A percentile compares a stretch with the other conserved stretches of the same genome.
Evolutionary conservation across 2,113 vertebrate species (phyloP).

Genomic region (Okapia johnstoni): DNA sequence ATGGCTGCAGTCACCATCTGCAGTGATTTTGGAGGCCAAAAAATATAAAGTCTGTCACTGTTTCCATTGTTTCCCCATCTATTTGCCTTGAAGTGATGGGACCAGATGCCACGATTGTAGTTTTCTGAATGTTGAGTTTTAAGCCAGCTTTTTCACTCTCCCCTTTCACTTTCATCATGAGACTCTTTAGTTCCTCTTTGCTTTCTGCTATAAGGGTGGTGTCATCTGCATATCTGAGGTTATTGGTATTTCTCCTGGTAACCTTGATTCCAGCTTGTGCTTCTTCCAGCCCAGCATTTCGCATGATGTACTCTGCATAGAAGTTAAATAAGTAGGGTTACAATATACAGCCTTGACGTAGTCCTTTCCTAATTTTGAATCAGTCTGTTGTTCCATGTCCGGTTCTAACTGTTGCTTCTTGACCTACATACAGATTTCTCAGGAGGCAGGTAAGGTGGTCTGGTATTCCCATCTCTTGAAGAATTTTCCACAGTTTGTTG

Average conservation of each 20-base stretch:
- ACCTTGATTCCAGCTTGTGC: neutral
- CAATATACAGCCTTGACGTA: neutral
- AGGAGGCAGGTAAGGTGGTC: neutral
- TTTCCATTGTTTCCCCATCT: neutral
- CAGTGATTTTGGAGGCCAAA: neutral
- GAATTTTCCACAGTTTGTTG: neutral
- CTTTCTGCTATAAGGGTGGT: neutral
- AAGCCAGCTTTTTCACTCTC: neutral
- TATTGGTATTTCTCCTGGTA: neutral
- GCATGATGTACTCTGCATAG: neutral
- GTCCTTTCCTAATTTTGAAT: neutral
- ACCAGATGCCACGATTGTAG: neutral
- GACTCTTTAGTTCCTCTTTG: neutral
- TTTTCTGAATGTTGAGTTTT: neutral
- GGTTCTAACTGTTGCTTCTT: neutral
- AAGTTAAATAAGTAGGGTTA: neutral
- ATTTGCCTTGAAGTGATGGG: neutral
- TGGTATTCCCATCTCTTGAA: neutral
- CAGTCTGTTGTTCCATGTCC: neutral
- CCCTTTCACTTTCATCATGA: neutral
- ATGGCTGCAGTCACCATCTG: neutral
- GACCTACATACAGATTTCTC: neutral
- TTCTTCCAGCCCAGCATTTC: neutral
- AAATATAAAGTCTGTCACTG: neutral
- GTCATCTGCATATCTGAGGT: neutral